Conservation (phyloP, 2,888 invertebrate species). For the Orthonevra nobilis region DNA sequence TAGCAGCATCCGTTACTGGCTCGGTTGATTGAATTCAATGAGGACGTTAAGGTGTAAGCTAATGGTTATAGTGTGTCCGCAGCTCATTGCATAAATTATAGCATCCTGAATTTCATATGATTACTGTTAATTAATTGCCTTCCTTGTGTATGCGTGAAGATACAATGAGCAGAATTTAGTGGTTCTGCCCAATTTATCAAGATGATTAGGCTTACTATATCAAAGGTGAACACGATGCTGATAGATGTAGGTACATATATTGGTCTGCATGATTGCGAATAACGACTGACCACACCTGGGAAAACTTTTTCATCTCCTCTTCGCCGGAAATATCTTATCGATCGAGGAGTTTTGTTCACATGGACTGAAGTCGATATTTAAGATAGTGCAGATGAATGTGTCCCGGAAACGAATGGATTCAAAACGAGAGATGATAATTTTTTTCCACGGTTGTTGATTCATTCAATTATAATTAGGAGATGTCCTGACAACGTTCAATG, state of each 20-base stretch:
- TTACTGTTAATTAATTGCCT: slow-evolving; percentile 46
- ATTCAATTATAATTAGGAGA: too few species aligned
- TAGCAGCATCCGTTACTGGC: slow-evolving; percentile 9
- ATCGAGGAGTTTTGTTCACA: too few species aligned
- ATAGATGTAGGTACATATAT: neutral
- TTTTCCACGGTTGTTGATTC: too few species aligned
- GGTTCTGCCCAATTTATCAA: slow-evolving; percentile 36
- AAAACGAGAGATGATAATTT: too few species aligned
- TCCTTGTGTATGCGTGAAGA: slow-evolving; percentile 21
- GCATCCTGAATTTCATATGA: slow-evolving; percentile 35
- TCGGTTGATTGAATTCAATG: slow-evolving; percentile 49
- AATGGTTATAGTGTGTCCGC: slow-evolving; percentile 33
- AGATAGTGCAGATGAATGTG: too few species aligned
- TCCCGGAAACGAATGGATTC: too few species aligned
- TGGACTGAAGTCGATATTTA: too few species aligned
- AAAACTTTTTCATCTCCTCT: too few species aligned
- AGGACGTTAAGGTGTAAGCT: slow-evolving; percentile 42
- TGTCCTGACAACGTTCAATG: too few species aligned
- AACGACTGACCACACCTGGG: too few species aligned
- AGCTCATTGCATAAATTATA: slow-evolving; percentile 55
- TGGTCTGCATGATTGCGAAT: neutral
- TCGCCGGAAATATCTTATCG: too few species aligned
- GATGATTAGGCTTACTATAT: slow-evolving; percentile 33
- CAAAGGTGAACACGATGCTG: slow-evolving; percentile 26
- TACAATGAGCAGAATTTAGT: slow-evolving; percentile 26